Base-by-base conservation (phyloP, 2,113 vertebrate genomes). In the Gulo gulo region DNA sequence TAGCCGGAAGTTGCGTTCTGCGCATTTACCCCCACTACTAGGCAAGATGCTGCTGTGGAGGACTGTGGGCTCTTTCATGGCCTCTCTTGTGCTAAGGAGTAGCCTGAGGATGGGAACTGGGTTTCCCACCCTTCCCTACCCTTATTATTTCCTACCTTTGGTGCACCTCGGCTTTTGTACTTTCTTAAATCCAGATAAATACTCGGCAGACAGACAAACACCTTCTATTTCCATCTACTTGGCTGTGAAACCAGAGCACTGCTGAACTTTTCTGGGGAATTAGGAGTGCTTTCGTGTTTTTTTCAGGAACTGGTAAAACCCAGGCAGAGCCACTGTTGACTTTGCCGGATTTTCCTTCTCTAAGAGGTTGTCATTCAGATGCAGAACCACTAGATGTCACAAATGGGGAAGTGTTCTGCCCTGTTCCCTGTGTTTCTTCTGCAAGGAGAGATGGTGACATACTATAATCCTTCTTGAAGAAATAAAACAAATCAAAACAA, bases 301-400 rank as follows among this genome's bases (percentile, higher is more conserved):
- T 83, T 82, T 86, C 16, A 79, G 55, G 34, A 81, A n/a, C n/a
- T 87, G 47, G 59, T 61, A 21, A 59, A 94, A 76, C 5, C 47
- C 39, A 9, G 47, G 16, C 39, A 89, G 73, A 63, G 14, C 26
- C 42, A 4, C 15, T 39, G 36, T 21, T 42, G 63, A 55, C 29
- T 34, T 63, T 21, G n/a, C 4, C 21, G 23, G 23, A 36, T 31
- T 88, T 96, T 86, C 52, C 57, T 69, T 97, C 91, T 94, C 39
- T 94, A 23, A 94, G 23, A 42, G 4, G 39, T 1, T 97, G 98
- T 87, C 89, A 71, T 98, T 91, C 57, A 50, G 76, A 42, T 18
- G 9, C 92, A 23, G 50, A 26, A 21, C 98, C 98, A 96, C 98
- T 98, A 99, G 98, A 94, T 98, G 99, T 98, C 99, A 98, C 50